These are phyloP conservation scores for Brachyptera risi DNA, from an alignment of 2,888 invertebrate species.

Conservation along the genomic window DNA sequence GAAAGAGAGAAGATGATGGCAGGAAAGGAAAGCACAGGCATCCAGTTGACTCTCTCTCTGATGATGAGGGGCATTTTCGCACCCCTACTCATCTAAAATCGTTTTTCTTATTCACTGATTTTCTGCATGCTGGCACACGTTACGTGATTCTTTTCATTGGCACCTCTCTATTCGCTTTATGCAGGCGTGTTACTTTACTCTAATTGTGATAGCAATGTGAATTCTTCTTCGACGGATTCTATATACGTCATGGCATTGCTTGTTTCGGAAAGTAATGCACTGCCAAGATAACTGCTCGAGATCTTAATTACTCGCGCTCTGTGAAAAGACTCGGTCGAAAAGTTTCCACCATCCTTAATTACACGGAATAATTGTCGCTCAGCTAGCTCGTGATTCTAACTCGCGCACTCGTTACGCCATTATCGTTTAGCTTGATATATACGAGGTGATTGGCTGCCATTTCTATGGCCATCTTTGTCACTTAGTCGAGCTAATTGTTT, in stretches of 20 bases:
- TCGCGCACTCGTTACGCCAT: not conserved
- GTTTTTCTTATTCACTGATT: slow-evolving; percentile 30
- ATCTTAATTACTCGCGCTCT: slow-evolving; percentile 29
- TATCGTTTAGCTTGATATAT: not conserved
- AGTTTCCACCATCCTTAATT: slow-evolving; percentile 30
- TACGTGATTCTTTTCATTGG: not conserved
- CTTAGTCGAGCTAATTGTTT: not conserved
- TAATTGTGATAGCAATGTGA: not conserved
- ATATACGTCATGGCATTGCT: not conserved
- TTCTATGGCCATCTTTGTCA: not conserved
- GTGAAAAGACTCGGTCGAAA: slow-evolving; percentile 20
- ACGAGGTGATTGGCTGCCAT: not conserved
- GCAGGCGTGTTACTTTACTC: not conserved
- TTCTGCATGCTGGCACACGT: slow-evolving; percentile 19
- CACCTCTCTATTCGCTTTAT: not conserved
- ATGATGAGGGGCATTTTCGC: slow-evolving; percentile 21
- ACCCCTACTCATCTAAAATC: slow-evolving; percentile 24
- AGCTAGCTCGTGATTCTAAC: not conserved
- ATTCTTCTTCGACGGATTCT: no score
- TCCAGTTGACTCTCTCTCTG: not conserved
- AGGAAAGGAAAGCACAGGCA: no score
- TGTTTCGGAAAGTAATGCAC: not conserved
- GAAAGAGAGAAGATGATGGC: not conserved
- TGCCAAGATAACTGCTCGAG: slow-evolving; percentile 6
- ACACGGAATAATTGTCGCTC: slow-evolving; percentile 33